phyloP scores from a whole-genome alignment of 2,797 vertebrate genomes.

The Oryzias sinensis region DNA sequence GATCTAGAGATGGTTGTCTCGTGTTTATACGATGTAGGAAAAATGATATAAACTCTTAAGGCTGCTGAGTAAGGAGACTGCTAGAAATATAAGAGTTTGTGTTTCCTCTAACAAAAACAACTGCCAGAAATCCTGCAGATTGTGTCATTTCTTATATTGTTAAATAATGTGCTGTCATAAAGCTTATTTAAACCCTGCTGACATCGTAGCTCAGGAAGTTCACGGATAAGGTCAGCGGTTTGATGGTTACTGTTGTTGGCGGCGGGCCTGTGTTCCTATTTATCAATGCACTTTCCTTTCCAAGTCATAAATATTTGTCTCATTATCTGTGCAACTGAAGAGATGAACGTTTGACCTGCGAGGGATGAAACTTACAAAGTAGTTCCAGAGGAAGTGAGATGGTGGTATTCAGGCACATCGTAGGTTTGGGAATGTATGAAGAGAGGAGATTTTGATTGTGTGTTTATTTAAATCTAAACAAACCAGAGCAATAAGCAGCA shows the following conservation, averaged over 20 bases:
- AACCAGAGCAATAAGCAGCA: slow-evolving; percentile 1
- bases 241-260: slow-evolving; percentile 30
- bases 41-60: no score
- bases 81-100: no score
- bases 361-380: slow-evolving; percentile 21
- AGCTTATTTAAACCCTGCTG: not conserved
- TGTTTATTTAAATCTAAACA: not conserved
- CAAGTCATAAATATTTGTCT: slow-evolving; percentile 40
- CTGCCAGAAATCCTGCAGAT: not conserved
- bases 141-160: not conserved
- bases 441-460: no score
- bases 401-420: no score
- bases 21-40: no score
- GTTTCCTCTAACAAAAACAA: no score
- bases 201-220: not conserved
- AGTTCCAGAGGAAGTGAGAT: slow-evolving; percentile 3
- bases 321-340: slow-evolving; percentile 30
- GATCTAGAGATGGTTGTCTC: no score
- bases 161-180: no score
- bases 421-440: no score
- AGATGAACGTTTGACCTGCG: slow-evolving; percentile 1
- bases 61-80: no score
- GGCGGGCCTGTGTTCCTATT: slow-evolving; percentile 8
- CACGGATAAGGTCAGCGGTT: slow-evolving; percentile 3
- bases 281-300: slow-evolving; percentile 15